phyloP scores from a whole-genome alignment of 2,888 invertebrate species.

The Acrobasis suavella region DNA sequence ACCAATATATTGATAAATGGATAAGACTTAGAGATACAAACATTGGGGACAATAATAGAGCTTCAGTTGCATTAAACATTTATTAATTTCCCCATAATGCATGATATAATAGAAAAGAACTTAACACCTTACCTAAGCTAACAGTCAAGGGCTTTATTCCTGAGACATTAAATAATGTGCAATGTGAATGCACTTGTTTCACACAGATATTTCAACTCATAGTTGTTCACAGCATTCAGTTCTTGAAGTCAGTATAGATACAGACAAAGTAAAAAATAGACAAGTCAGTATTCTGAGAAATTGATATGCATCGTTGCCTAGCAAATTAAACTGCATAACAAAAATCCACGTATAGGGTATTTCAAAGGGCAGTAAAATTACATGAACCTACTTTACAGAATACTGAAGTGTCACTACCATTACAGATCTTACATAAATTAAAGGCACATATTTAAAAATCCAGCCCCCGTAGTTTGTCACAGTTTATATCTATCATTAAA shows the following conservation, averaged over 20 bases:
- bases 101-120: constrained; percentile 29
- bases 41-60: constrained; percentile 16
- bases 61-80: constrained; percentile 10
- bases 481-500: too few relatives aligned
- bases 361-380: too few relatives aligned
- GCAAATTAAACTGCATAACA: too few relatives aligned
- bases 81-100: constrained; percentile 37
- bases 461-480: too few relatives aligned
- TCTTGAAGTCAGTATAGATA: not conserved
- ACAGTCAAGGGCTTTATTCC: constrained; percentile 20
- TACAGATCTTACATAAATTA: too few relatives aligned
- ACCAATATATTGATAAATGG: not conserved
- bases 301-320: too few relatives aligned
- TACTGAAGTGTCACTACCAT: too few relatives aligned
- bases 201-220: not conserved
- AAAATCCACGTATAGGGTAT: too few relatives aligned
- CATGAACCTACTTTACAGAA: too few relatives aligned
- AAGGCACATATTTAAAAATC: too few relatives aligned
- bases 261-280: not conserved
- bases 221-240: not conserved
- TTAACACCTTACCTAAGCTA: constrained; percentile 25
- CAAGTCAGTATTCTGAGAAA: too few relatives aligned
- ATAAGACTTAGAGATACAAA: not conserved
- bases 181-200: constrained; percentile 6
- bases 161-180: constrained; percentile 17